A percentile compares a stretch with the other conserved stretches of the same genome.
Evolutionary conservation across 2,888 invertebrate genomes (phyloP).

Genomic region (Ichneumoninae sp.): DNA sequence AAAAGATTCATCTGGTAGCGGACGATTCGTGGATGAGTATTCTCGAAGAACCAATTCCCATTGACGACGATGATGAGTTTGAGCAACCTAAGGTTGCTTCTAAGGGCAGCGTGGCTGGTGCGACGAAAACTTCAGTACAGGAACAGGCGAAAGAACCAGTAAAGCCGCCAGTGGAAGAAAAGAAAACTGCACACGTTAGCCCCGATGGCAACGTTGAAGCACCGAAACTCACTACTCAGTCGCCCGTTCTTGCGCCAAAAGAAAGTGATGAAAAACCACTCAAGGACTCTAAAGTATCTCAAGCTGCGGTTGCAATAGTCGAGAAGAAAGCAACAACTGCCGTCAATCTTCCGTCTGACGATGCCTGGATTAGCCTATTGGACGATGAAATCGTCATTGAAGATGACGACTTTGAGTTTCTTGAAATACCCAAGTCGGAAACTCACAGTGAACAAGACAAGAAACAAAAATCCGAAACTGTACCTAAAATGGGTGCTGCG

Average conservation of each 20-base stretch:
- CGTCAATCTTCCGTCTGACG: constrained; percentile 64
- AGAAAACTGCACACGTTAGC: background rate
- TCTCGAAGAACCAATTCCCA: constrained; percentile 76
- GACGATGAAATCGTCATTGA: constrained; percentile 76
- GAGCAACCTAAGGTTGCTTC: background rate
- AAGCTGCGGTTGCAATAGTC: background rate
- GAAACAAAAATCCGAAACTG: constrained; percentile 9
- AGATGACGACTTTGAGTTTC: constrained; percentile 71
- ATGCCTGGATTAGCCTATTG: constrained; percentile 75
- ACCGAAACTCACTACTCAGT: constrained; percentile 7
- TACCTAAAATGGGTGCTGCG: constrained; percentile 7
- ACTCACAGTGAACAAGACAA: constrained; percentile 26
- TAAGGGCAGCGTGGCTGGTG: constrained; percentile 50
- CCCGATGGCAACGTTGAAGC: background rate
- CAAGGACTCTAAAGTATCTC: background rate
- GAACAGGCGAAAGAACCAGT: background rate
- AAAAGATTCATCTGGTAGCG: constrained; percentile 67
- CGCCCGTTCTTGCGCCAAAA: background rate
- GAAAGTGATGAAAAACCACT: background rate
- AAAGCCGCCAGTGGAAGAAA: constrained; percentile 10
- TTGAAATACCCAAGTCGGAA: constrained; percentile 56
- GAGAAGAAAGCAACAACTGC: constrained; percentile 61
- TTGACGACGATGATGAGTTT: constrained; percentile 74
- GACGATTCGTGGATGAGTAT: constrained; percentile 77
- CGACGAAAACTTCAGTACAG: constrained; percentile 13